Conservation (phyloP, 2,113 vertebrate genomes). For the Cariama cristata region DNA sequence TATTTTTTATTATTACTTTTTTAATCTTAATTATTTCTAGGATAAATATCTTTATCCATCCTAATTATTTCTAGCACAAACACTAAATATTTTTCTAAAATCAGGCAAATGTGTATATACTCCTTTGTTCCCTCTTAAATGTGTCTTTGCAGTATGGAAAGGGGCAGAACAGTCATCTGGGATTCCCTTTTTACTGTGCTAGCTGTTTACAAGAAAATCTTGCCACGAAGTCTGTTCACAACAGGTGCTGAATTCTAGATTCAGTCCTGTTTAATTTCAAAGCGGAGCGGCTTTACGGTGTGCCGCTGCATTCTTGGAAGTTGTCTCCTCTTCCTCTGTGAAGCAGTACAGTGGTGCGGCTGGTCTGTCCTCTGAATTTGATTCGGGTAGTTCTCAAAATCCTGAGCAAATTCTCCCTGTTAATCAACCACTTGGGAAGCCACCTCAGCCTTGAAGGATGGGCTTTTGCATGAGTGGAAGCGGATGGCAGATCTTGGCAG, state of each 20-base stretch:
- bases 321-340: not conserved
- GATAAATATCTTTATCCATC: not conserved
- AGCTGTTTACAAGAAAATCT: slow-evolving; percentile 1
- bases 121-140: not conserved
- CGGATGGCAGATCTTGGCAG: not conserved
- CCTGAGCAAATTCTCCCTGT: not conserved
- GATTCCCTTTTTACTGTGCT: not conserved
- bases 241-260: slow-evolving; percentile 43
- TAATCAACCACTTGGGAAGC: not conserved
- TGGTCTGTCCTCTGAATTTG: not conserved
- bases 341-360: not conserved
- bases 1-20: slow-evolving; percentile 48
- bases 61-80: not conserved
- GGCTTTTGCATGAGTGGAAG: not conserved
- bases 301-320: not conserved
- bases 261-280: not conserved
- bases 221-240: slow-evolving; percentile 5
- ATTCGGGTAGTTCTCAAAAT: not conserved
- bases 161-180: not conserved
- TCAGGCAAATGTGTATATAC: not conserved
- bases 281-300: not conserved
- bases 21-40: not conserved
- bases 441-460: not conserved
- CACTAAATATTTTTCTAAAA: slow-evolving; percentile 52
- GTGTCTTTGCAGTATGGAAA: not conserved